These are phyloP conservation scores for Cantharis flavilabris DNA, from an alignment of 2,888 invertebrate genomes.

Conservation along the genomic window DNA sequence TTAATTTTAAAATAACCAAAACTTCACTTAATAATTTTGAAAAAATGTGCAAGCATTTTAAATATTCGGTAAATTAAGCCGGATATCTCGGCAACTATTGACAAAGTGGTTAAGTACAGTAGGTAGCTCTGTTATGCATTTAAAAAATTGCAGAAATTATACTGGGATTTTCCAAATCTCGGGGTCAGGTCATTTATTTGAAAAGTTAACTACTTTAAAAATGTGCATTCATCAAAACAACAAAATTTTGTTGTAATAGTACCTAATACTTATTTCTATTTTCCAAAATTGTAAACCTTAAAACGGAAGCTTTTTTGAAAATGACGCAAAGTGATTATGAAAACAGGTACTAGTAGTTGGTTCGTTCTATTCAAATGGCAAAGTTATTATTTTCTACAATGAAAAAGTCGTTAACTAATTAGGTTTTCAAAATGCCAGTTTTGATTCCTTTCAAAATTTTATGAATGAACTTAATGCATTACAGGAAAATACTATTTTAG, in stretches of 20 bases:
- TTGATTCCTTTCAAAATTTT: no score
- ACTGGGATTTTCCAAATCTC: background rate
- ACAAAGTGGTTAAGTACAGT: background rate
- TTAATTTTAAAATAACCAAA: background rate
- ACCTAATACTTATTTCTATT: no score
- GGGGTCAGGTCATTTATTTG: background rate
- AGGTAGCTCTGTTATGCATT: background rate
- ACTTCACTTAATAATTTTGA: background rate
- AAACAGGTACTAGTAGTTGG: background rate
- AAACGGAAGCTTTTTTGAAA: background rate
- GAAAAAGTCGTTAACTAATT: no score
- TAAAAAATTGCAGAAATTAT: background rate
- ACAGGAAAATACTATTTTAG: no score
- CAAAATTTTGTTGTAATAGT: no score
- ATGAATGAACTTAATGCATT: no score
- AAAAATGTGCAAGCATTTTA: background rate
- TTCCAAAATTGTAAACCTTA: background rate
- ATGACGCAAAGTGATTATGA: background rate
- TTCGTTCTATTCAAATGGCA: no score
- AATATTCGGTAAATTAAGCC: background rate
- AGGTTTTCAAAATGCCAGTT: no score
- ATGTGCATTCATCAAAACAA: no score
- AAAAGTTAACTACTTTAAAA: background rate
- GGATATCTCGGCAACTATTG: background rate
- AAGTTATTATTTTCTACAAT: no score